Base-by-base conservation (phyloP, 1,140 invertebrate species). In the Bombus sylvicola region DNA sequence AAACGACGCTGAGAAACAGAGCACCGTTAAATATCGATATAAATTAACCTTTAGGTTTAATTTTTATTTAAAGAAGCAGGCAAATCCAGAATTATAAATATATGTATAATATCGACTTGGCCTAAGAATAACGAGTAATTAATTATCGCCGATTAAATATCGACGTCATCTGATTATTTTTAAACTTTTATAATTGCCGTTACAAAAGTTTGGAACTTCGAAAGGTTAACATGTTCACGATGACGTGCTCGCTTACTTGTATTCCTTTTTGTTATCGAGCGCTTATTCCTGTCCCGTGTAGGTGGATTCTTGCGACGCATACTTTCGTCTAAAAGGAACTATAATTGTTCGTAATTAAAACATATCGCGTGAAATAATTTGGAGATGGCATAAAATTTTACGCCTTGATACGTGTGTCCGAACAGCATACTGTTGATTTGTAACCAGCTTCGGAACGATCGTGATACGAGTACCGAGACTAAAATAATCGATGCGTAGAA, bases 251-350 rank as follows among this genome's bases (percentile, higher is more conserved):
- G 4, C 47, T 84, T 84, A 84, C 83, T 37, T 72, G 47, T n/a
- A 10, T 12, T n/a, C 28, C 31, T 43, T 47, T n/a, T 79, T 37
- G 22, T 31, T 18, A 25, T 6, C 2, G 22, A 8, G 1, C 28
- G 53, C 47, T 15, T 62, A 22, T n/a, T 62, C 25, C 12, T 72
- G n/a, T 18, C 25, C 6, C 25, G 76, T 15, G 18, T 47, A 28
- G 81, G 81, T 4, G 15, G 37, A 43, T 80, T 80, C 68, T 84
- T 84, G 1, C 66, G 66, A 15, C 47, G 76, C 83, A 84, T 84
- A 39, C 31, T 80, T 79, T 47, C 28, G 22, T 34, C 18, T 9
- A 18, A n/a, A 41, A 72, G 8, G 34, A 34, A 41, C 22, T 37
- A 0, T 22, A 34, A 2, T 69, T 22, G 3, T 22, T n/a, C 5